Conservation (phyloP, 2,888 invertebrate genomes). For the Hydroisotoma schaefferi region DNA sequence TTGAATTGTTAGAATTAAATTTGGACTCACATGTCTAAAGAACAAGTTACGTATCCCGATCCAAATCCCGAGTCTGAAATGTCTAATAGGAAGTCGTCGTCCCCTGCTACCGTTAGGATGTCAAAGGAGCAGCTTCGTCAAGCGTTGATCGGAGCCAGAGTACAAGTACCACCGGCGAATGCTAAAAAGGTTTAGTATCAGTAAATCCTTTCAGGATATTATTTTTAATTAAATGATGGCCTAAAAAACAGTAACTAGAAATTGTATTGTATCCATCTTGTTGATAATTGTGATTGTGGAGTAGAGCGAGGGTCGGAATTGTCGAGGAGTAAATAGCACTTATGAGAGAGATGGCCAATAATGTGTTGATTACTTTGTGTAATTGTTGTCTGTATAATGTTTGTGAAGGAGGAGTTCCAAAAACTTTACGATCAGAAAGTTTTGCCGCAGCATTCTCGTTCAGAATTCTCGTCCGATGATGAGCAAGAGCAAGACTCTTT, state of each 20-base stretch:
- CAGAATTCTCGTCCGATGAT: constrained; percentile 40
- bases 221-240: too few species aligned
- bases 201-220: neutral
- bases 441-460: constrained; percentile 17
- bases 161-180: constrained; percentile 27
- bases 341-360: too few species aligned
- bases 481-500: constrained; percentile 21
- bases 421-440: constrained; percentile 40
- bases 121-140: constrained; percentile 41
- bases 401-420: constrained; percentile 39
- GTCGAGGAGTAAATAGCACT: too few species aligned
- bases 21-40: neutral
- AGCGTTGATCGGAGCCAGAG: constrained; percentile 33
- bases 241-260: too few species aligned
- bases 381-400: constrained; percentile 1
- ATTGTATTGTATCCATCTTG: too few species aligned
- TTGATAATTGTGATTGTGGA: too few species aligned
- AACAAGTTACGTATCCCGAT: too few species aligned
- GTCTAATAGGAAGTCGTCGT: neutral
- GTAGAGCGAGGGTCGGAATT: too few species aligned
- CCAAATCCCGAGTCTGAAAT: too few species aligned
- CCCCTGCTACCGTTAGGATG: constrained; percentile 8
- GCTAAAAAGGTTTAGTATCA: constrained; percentile 30
- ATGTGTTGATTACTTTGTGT: neutral
- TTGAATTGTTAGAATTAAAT: neutral